Evolutionary conservation across 2,113 vertebrate genomes (phyloP).

Genomic region (Acinonyx jubatus): DNA sequence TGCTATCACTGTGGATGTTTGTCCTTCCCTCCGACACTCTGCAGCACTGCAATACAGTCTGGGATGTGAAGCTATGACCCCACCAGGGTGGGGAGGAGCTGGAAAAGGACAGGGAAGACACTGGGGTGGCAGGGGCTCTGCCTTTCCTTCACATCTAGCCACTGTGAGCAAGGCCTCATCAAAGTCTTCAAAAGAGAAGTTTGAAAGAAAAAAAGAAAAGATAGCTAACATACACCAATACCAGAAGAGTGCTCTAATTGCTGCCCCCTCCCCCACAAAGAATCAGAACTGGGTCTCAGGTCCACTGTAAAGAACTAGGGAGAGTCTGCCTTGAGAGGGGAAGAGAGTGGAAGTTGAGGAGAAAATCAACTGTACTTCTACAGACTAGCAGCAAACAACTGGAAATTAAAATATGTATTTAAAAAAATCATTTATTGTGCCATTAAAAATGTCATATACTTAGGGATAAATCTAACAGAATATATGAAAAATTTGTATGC

Average conservation of each 20-base stretch:
- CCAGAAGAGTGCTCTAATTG: not conserved
- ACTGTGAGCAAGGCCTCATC: not conserved
- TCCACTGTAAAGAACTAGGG: not conserved
- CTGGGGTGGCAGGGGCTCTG: not conserved
- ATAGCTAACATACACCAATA: not conserved
- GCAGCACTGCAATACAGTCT: not conserved
- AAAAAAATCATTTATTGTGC: not conserved
- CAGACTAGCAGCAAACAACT: not conserved
- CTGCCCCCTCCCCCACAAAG: rapidly evolving
- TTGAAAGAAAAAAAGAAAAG: not conserved
- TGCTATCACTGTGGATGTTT: not conserved
- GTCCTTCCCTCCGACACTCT: not conserved
- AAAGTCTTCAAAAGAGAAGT: not conserved
- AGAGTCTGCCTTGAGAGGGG: not conserved
- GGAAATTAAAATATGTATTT: not conserved
- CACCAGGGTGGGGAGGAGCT: not conserved
- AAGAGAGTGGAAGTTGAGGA: not conserved
- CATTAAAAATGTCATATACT: not conserved
- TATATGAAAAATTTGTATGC: not conserved
- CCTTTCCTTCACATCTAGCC: not conserved
- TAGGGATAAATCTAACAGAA: not conserved
- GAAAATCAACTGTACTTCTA: not conserved
- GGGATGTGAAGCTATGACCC: not conserved
- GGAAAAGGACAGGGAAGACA: not conserved
- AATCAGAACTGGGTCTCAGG: not conserved